Percentiles rank a stretch among this genome's conserved stretches.
phyloP scores from a whole-genome alignment of 2,113 vertebrate genomes.

The Brachirus orientalis region DNA sequence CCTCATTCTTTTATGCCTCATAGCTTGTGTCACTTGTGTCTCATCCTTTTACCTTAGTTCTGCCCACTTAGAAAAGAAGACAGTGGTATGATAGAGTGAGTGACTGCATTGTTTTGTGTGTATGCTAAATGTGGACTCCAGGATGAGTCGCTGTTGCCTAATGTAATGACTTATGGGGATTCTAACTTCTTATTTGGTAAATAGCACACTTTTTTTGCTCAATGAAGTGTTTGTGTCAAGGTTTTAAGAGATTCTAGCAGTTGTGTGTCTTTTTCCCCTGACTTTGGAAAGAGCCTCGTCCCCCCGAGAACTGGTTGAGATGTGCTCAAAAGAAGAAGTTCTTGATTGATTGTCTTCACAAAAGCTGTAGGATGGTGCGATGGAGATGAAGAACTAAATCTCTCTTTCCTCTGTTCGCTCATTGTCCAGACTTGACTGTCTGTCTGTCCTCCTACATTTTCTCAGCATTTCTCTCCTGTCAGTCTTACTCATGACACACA shows the following conservation, averaged over 20 bases:
- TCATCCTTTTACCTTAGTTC: too few relatives aligned
- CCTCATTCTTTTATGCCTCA: too few relatives aligned
- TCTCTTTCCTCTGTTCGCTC: constrained; percentile 18
- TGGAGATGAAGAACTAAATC: constrained; percentile 11
- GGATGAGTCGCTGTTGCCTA: too few relatives aligned
- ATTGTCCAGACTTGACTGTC: constrained; percentile 7
- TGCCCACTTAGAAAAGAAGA: too few relatives aligned
- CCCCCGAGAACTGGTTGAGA: constrained; percentile 9
- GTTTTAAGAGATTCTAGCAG: background rate
- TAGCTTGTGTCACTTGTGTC: too few relatives aligned
- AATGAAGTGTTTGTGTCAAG: too few relatives aligned
- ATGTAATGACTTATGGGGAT: too few relatives aligned
- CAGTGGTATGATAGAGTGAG: too few relatives aligned
- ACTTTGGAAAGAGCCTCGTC: background rate
- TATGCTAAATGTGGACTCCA: too few relatives aligned
- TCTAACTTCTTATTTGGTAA: constrained; percentile 8
- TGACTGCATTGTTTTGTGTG: too few relatives aligned
- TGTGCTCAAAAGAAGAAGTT: constrained; percentile 18
- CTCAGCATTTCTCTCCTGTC: constrained; percentile 14
- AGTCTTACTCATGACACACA: constrained; percentile 34
- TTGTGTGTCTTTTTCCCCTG: background rate
- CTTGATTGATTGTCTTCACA: constrained; percentile 22
- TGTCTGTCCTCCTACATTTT: constrained; percentile 30
- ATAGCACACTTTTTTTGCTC: background rate
- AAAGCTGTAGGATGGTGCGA: constrained; percentile 16